Conservation (phyloP, 1,140 invertebrate genomes). For the Delia radicum region DNA sequence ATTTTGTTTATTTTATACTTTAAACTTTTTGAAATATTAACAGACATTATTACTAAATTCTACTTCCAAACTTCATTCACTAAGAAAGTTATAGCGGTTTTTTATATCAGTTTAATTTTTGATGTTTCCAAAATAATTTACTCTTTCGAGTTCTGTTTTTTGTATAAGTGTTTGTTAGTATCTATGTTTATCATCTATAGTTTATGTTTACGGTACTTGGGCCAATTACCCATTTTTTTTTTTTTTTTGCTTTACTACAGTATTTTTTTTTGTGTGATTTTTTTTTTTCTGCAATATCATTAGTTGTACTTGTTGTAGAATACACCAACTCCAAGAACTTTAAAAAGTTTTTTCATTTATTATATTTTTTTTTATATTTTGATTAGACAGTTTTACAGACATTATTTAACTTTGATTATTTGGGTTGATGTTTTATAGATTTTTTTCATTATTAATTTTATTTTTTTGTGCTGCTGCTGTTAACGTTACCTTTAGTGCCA, state of each 20-base stretch:
- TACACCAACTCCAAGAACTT: neutral
- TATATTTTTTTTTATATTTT: neutral
- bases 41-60: no score
- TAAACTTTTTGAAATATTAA: no score
- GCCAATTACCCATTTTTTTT: neutral
- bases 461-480: neutral
- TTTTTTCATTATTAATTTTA: neutral
- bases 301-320: slow-evolving; percentile 1
- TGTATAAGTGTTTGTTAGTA: neutral
- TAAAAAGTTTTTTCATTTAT: neutral
- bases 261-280: neutral
- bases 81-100: no score
- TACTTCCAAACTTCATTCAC: no score
- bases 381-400: neutral
- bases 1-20: no score
- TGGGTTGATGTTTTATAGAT: neutral
- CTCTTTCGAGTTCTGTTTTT: neutral
- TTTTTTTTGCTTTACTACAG: neutral
- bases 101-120: no score
- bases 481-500: neutral
- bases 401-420: slow-evolving; percentile 2
- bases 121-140: neutral
- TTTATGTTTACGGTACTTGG: slow-evolving; percentile 1
- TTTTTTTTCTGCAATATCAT: neutral
- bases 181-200: neutral